Evolutionary conservation across 2,113 vertebrate genomes (phyloP).

Genomic region (Pholis gunnellus): DNA sequence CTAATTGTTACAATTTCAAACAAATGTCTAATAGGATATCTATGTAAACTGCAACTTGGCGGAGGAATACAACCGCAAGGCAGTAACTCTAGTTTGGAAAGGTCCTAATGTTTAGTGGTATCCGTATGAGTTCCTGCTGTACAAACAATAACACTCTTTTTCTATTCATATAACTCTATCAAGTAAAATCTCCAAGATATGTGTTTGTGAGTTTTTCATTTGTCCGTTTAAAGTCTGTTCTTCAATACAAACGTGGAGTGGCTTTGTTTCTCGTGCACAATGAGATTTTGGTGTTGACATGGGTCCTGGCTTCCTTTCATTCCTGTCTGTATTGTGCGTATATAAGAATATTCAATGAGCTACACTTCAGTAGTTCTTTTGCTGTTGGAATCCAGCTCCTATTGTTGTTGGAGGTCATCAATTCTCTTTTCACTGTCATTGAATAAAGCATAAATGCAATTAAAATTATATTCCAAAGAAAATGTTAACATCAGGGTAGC

Average conservation of each 20-base stretch:
- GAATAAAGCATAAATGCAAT: neutral
- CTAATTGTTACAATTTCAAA: too few species aligned
- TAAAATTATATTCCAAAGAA: conserved; percentile 2
- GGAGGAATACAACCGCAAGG: too few species aligned
- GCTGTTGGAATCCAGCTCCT: neutral
- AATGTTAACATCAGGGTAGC: neutral
- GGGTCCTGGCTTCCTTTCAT: neutral
- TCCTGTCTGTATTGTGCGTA: neutral
- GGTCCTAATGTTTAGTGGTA: too few species aligned
- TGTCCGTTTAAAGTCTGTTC: fast-evolving
- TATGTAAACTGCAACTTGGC: too few species aligned
- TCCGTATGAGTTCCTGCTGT: too few species aligned
- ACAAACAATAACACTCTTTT: too few species aligned
- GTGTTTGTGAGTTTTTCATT: neutral
- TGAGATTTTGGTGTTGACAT: neutral
- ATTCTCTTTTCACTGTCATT: neutral
- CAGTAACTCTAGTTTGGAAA: too few species aligned
- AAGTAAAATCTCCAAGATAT: neutral
- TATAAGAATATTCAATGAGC: neutral
- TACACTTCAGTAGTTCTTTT: neutral
- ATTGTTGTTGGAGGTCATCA: neutral
- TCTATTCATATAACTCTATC: neutral
- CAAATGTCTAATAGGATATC: too few species aligned
- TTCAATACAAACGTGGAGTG: neutral
- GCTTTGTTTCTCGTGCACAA: neutral